Evolutionary conservation across 2,888 invertebrate genomes (phyloP), one percentile per base, ranked within the genome.

Genomic region (Andrena haemorrhoa): DNA sequence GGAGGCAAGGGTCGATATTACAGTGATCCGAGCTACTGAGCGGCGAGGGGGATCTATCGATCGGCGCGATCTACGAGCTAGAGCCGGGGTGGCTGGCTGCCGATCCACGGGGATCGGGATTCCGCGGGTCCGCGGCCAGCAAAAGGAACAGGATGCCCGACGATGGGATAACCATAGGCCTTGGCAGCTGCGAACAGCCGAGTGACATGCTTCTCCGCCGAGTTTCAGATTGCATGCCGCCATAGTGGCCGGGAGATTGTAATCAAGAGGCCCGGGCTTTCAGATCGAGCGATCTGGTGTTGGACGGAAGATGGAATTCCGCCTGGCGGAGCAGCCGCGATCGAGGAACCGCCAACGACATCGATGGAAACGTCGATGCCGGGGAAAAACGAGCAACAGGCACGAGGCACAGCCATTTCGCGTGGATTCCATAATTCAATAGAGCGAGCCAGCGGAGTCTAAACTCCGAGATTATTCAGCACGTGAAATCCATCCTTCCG

Each of bases 161-260:
- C 88, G 87, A 87, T 77, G 80, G 90, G 89, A 88, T 91, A 91
- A 91, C 90, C 90, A 91, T 88, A 91, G 91, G 88, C 87, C 88
- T 90, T 81, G 87, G 86, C 89, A 90, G 89, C 88, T 87, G 91
- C 90, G 89, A 91, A 92, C 91, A 90, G 86, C 90, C 89, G 86
- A 91, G 91, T 92, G 92, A 92, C 92, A 91, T 90, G 90, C 89
- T 90, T 91, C 91, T 79, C 72, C 76, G 84, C 88, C 88, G 83
- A 84, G 88, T 89, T 89, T 89, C 88, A 89, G 87, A 90, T 91
- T 89, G 89, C 89, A 87, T 72, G 83, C 85, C 86, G 85, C 85
- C 80, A 80, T 89, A 86, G 90, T 82, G 86, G 86, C 88, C 51
- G 81, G 82, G 83, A 86, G 90, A 91, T 91, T 90, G 89, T 90